Conservation (phyloP, 2,888 invertebrate genomes). For the Creontiades dilutus region DNA sequence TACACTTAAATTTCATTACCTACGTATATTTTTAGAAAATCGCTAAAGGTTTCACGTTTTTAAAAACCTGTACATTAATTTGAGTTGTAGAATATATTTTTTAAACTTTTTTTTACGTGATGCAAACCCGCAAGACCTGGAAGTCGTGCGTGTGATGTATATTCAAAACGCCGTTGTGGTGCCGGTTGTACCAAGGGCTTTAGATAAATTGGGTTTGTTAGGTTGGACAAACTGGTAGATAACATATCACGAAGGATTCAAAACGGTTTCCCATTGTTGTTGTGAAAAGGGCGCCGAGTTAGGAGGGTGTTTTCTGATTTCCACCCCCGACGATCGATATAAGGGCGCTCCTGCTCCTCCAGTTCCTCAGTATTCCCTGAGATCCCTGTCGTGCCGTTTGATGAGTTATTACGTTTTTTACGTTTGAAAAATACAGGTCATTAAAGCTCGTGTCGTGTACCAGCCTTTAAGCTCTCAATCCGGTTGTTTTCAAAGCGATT, state of each 20-base stretch:
- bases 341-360: slow-evolving; percentile 37
- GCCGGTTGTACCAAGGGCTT: neutral
- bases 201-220: neutral
- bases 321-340: slow-evolving; percentile 62
- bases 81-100: too few species aligned
- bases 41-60: too few species aligned
- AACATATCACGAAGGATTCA: slow-evolving; percentile 52
- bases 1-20: too few species aligned
- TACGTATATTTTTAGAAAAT: too few species aligned
- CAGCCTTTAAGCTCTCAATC: neutral
- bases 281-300: slow-evolving; percentile 44
- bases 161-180: neutral
- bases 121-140: neutral
- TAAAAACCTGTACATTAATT: too few species aligned
- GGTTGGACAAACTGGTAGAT: slow-evolving; percentile 63
- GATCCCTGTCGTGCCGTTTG: neutral
- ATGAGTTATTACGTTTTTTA: neutral
- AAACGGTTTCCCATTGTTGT: slow-evolving; percentile 56
- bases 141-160: neutral
- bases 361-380: slow-evolving; percentile 41
- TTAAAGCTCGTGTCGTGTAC: too few species aligned
- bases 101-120: too few species aligned
- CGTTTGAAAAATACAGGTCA: too few species aligned
- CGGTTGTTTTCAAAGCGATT: neutral
- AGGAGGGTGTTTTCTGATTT: slow-evolving; percentile 25